phyloP scores from a whole-genome alignment of 1,140 invertebrate genomes.

The Orchestia grillus region DNA sequence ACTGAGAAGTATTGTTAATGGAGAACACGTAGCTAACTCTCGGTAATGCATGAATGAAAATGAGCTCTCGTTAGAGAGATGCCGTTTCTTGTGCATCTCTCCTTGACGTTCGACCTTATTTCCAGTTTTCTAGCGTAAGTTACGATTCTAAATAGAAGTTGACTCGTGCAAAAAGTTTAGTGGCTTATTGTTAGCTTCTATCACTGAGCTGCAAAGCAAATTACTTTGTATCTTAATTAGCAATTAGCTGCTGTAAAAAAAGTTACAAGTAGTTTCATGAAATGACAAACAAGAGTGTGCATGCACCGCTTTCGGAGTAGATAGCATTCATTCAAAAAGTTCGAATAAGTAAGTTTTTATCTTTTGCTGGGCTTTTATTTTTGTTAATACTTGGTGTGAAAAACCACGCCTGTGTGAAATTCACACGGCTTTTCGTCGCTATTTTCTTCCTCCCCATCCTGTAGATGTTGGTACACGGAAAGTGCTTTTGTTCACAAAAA shows the following conservation, averaged over 20 bases:
- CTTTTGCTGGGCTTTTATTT: not conserved
- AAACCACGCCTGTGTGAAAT: too few relatives aligned
- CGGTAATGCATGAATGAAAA: not conserved
- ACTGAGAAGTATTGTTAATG: not conserved
- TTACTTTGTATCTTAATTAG: not conserved
- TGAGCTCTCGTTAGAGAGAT: not conserved
- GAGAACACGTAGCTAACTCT: not conserved
- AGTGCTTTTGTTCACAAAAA: not conserved
- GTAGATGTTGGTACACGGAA: not conserved
- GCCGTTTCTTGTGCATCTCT: not conserved
- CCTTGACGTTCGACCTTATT: not conserved
- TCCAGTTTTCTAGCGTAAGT: not conserved
- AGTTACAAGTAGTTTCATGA: not conserved
- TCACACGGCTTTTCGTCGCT: not conserved
- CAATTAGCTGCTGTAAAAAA: too few relatives aligned
- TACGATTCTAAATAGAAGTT: not conserved
- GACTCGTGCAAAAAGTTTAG: not conserved
- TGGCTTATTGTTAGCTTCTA: not conserved
- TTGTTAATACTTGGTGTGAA: not conserved
- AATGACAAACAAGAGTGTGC: not conserved
- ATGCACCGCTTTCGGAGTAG: not conserved
- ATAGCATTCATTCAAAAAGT: not conserved
- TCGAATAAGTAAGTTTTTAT: not conserved
- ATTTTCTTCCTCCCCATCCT: not conserved
- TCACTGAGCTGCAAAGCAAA: not conserved